Evolutionary conservation across 2,888 invertebrate species (phyloP).

Genomic region (Synergus itoensis): DNA sequence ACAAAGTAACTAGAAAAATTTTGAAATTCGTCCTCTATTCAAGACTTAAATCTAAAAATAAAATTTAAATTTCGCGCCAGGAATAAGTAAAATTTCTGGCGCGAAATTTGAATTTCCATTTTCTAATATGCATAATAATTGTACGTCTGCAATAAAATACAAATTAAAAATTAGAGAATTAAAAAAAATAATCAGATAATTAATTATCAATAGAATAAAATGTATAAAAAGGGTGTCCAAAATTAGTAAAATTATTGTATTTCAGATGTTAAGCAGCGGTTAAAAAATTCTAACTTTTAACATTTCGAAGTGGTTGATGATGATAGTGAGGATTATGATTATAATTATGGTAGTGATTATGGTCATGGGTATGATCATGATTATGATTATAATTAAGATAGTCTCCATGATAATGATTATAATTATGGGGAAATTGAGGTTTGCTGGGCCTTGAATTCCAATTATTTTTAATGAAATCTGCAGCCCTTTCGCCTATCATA

Average conservation of each 20-base stretch:
- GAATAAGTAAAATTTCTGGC: not conserved
- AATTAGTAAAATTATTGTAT: not conserved
- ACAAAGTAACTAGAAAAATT: not conserved
- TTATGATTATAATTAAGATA: not conserved
- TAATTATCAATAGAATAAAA: not conserved
- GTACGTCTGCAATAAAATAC: too few species aligned
- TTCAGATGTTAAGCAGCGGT: not conserved
- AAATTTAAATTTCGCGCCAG: not conserved
- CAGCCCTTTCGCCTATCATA: constrained; percentile 81
- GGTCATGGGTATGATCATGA: not conserved
- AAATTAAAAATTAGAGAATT: too few species aligned
- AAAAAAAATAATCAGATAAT: not conserved
- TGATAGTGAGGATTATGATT: not conserved
- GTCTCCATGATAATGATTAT: not conserved
- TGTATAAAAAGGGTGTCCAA: not conserved
- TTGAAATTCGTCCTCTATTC: not conserved
- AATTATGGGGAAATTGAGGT: not conserved
- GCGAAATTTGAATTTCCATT: not conserved
- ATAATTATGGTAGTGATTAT: not conserved
- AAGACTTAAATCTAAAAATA: not conserved
- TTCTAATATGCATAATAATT: too few species aligned
- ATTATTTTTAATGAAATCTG: constrained; percentile 78
- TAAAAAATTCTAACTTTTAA: not conserved
- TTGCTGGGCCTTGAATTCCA: not conserved
- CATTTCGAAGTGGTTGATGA: not conserved